Evolutionary conservation across 1,140 invertebrate genomes (phyloP).

Genomic region (Drosophila oshimai): DNA sequence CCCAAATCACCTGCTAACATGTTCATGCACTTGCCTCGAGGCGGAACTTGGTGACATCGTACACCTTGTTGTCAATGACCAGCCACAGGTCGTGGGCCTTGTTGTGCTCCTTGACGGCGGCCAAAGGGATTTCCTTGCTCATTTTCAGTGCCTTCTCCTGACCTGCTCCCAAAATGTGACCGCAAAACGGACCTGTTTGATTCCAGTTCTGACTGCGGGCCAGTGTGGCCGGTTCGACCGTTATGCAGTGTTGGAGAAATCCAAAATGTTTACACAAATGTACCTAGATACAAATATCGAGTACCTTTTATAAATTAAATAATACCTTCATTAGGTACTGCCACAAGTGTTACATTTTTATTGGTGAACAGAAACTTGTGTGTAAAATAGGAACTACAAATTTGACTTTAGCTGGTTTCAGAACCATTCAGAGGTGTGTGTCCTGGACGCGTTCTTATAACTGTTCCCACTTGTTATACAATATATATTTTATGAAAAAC

Average conservation of each 20-base stretch:
- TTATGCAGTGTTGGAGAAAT: no score
- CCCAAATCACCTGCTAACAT: not conserved
- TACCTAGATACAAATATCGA: no score
- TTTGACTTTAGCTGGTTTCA: not conserved
- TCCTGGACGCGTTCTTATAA: not conserved
- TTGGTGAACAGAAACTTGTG: no score
- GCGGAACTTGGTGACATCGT: conserved; percentile 86
- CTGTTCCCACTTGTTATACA: no score
- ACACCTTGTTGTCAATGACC: conserved; percentile 86
- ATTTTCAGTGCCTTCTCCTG: conserved; percentile 14
- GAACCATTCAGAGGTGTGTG: not conserved
- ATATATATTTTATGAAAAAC: no score
- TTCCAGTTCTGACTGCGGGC: not conserved
- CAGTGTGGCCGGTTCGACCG: not conserved
- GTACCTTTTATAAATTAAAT: no score
- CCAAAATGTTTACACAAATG: no score
- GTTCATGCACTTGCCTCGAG: conserved; percentile 84
- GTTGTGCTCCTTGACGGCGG: conserved; percentile 85
- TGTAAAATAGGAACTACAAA: no score
- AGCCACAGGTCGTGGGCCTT: conserved; percentile 84
- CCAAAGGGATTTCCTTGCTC: conserved; percentile 81
- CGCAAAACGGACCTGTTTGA: conserved; percentile 8
- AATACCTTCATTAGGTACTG: no score
- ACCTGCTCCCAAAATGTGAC: not conserved
- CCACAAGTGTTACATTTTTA: no score